Base-by-base conservation (phyloP, 2,888 invertebrate genomes). In the Ptilodon capucinus region DNA sequence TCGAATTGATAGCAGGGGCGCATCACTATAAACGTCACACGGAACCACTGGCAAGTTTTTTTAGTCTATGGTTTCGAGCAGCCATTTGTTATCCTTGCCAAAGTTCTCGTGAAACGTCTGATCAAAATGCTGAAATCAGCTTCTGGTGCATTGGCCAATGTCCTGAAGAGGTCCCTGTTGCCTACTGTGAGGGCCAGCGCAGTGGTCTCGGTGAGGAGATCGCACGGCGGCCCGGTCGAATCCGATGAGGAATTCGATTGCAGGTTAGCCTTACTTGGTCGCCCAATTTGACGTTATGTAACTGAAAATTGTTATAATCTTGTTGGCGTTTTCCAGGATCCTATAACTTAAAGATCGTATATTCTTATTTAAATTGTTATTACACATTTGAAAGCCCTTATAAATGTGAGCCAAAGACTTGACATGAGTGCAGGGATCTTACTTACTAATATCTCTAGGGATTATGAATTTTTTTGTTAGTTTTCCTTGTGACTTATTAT, bases 241-340 rank as follows among this genome's bases (percentile, higher is more conserved):
- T 93, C 95, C 32, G 97, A 97, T 58, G 97, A 96, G 74, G 95
- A 96, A 75, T 97, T 97, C 84, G 97, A 98, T 84, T 87, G 92
- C 67, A 94, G 94, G 88, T 92, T 88, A 89, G 84, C 47, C 42
- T 32, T 32, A 32, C 46, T 50, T 59, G 54, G n/a, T 60, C 51
- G 57, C 58, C 59, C 60, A 59, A 62, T 79, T 76, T 87, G 81
- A 87, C 81, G 87, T 92, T 92, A 92, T 91, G 90, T 91, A 88
- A 89, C 81, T 80, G 60, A 72, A 79, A 79, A 79, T 73, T 59
- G 59, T 69, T 59, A 51, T 64, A 56, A 54, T 62, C 46, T 45
- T 42, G 53, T 60, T 55, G 50, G 64, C 25, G 8, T 42, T 53
- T 54, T 18, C 44, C 17, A 40, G 14, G 9, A 18, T 36, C 14